Percentiles rank a stretch among this genome's conserved stretches.
Conservation (phyloP, 2,888 invertebrate genomes). For the Hedychridium roseum region DNA sequence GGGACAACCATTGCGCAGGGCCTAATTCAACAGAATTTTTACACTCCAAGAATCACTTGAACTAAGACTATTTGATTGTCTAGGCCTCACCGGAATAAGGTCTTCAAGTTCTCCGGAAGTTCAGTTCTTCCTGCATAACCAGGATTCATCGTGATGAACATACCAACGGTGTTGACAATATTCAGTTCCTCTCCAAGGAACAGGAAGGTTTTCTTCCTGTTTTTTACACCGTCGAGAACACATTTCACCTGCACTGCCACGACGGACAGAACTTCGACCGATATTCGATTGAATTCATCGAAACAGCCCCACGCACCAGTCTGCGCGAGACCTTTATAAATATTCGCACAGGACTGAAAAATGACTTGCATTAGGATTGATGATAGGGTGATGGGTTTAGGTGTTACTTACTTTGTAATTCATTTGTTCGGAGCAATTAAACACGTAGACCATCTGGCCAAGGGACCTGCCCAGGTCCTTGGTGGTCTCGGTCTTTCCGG, state of each 20-base stretch:
- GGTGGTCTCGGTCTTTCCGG: slow-evolving; percentile 96
- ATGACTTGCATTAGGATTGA: background rate
- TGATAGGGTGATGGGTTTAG: too few species aligned
- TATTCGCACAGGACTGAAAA: slow-evolving; percentile 83
- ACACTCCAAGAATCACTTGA: background rate
- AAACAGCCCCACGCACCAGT: slow-evolving; percentile 98
- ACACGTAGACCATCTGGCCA: slow-evolving; percentile 97
- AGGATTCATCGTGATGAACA: slow-evolving; percentile 97
- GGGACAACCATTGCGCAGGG: slow-evolving; percentile 98
- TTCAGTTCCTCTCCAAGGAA: slow-evolving; percentile 85
- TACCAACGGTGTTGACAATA: slow-evolving; percentile 81
- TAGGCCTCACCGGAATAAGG: slow-evolving; percentile 64
- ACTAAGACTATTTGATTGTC: background rate
- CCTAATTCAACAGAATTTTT: slow-evolving; percentile 61
- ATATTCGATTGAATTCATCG: slow-evolving; percentile 95
- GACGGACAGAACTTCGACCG: slow-evolving; percentile 93
- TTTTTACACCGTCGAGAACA: slow-evolving; percentile 86
- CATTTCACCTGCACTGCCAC: slow-evolving; percentile 93
- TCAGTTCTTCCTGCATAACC: slow-evolving; percentile 94
- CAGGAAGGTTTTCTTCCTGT: slow-evolving; percentile 79
- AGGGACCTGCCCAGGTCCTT: slow-evolving; percentile 93
- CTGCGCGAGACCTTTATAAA: slow-evolving; percentile 94
- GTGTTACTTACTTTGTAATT: slow-evolving; percentile 78
- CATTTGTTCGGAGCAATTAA: slow-evolving; percentile 96
- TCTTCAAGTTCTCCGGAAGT: slow-evolving; percentile 80